phyloP scores from a whole-genome alignment of 2,113 vertebrate genomes.

The Tautogolabrus adspersus region DNA sequence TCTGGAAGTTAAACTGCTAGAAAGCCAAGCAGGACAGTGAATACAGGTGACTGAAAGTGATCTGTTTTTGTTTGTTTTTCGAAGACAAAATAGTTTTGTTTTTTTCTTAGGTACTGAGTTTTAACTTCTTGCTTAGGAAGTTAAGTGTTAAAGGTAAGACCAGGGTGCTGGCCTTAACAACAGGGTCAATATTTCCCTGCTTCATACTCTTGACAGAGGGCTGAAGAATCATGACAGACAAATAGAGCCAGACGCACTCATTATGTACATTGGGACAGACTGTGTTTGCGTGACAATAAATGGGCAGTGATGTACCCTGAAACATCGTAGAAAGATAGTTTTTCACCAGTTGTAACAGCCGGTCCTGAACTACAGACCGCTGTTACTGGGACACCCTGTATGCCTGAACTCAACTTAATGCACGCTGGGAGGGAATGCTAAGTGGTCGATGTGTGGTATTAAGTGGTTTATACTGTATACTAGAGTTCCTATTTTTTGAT shows the following conservation, averaged over 20 bases:
- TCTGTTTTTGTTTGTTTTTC: background rate
- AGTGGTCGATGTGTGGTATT: background rate
- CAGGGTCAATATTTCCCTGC: constrained; percentile 1
- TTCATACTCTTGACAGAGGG: constrained; percentile 29
- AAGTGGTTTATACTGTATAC: background rate
- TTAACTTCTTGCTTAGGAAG: constrained; percentile 32
- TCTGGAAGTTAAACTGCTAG: background rate
- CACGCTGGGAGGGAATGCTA: background rate
- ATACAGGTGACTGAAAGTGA: constrained; percentile 16
- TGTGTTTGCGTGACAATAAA: constrained; percentile 33
- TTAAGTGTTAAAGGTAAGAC: background rate
- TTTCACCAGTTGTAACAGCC: constrained; percentile 44
- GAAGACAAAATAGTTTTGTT: background rate
- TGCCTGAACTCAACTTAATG: constrained; percentile 19
- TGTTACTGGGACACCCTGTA: constrained; percentile 56
- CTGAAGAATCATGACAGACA: constrained; percentile 26
- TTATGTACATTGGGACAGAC: background rate
- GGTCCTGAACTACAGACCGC: constrained; percentile 19
- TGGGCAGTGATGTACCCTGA: constrained; percentile 47
- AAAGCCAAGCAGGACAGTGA: constrained; percentile 25
- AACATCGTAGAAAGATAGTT: constrained; percentile 28
- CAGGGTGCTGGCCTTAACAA: background rate
- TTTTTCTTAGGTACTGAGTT: constrained; percentile 36
- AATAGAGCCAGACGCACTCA: constrained; percentile 34
- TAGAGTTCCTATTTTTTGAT: background rate